phyloP scores from a whole-genome alignment of 1,140 invertebrate species.

The Hermatobates lingyangjiaoensis region DNA sequence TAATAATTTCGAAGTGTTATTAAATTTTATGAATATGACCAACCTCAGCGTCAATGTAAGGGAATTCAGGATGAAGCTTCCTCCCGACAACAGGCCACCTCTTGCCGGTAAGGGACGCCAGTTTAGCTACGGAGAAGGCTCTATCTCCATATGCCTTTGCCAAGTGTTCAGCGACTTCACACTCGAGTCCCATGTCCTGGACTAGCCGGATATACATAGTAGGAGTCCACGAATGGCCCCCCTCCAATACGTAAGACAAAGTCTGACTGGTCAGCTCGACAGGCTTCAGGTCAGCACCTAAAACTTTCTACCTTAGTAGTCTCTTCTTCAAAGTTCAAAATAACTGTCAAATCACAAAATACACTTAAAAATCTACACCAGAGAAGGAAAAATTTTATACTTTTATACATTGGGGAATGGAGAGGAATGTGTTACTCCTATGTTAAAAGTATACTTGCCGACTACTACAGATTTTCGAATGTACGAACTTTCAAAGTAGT shows the following conservation, averaged over 20 bases:
- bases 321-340: no score
- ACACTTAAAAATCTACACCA: no score
- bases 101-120: conserved; percentile 87
- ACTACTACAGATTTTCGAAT: no score
- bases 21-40: no score
- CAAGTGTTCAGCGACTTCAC: conserved; percentile 88
- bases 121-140: conserved; percentile 91
- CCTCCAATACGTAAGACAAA: conserved; percentile 78
- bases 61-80: conserved; percentile 91
- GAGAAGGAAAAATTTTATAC: no score
- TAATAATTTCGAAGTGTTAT: no score
- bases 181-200: conserved; percentile 74
- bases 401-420: no score
- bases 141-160: conserved; percentile 93
- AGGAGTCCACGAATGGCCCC: conserved; percentile 88
- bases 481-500: no score
- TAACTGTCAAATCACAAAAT: no score
- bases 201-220: conserved; percentile 96
- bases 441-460: no score
- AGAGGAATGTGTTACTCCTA: no score
- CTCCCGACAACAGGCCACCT: conserved; percentile 92
- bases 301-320: no score
- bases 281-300: conserved; percentile 44
- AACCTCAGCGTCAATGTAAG: conserved; percentile 98
- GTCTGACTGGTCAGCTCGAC: conserved; percentile 52